Evolutionary conservation across 2,113 vertebrate genomes (phyloP), one percentile per base, ranked within the genome.

Genomic region (Albula glossodonta): DNA sequence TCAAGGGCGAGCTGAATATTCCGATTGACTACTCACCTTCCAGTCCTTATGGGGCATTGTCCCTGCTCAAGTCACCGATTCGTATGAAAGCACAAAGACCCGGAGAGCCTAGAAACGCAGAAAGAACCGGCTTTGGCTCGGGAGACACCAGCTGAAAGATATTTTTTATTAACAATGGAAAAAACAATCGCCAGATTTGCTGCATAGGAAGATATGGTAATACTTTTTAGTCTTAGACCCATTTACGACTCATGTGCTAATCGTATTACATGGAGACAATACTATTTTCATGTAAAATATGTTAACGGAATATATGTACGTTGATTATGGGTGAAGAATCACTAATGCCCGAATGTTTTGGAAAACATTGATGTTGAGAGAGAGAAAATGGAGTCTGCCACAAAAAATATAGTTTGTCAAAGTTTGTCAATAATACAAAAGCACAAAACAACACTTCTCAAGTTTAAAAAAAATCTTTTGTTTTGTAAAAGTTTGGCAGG

Each of bases 11-110:
- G 84, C 83, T 88, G 88, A 80, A 90, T 88, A 91, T 88, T 89
- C 89, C 86, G 88, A 92, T 91, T 87, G 88, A 92, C 90, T 89
- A 83, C 88, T 70, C 85, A 84, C 88, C 89, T 85, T 86, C 78
- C 85, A 84, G 81, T 80, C 83, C 87, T 83, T 84, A 57, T 77
- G 51, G 31, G n/a, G 51, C 81, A 89, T 87, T 88, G 84, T 83
- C 88, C 87, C 57, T 48, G 50, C 51, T 85, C 83, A 49, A 48
- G 52, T 17, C 7, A 31, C 41, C 84, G 50, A 74, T 87, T 53
- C 83, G 86, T 81, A 60, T 84, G 66, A 79, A 81, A 17, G 63
- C 78, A 84, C 87, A 81, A 48, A 84, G 82, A 87, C 84, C 81
- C 78, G 3, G 80, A 87, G 83, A 60, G 9, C 74, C 57, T 8